Base-by-base conservation (phyloP, 1,140 invertebrate species). In the Stegodyphus dumicola region DNA sequence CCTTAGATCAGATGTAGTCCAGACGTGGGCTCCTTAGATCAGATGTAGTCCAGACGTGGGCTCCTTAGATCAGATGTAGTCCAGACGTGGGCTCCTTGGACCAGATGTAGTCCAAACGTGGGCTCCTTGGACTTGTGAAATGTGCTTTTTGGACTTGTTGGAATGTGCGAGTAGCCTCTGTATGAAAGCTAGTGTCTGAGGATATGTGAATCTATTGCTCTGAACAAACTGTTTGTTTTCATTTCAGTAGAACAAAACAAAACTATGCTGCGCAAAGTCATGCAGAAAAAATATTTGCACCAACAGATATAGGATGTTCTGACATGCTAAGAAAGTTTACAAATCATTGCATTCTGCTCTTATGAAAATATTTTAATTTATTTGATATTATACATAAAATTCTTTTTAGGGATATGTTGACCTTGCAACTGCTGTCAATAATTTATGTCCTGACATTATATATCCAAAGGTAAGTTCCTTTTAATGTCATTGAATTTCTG, bases 381-480 rank as follows among this genome's bases (percentile, higher is more conserved):
- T 5, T 66, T n/a, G 11, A 64, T 77, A 15, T 65, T 64, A 11
- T 49, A 49, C n/a, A n/a, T 49, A 33, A 54, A 56, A 56, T 13
- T 7, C 13, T 48, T 81, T 81, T 15, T n/a, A 81, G 78, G 78
- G 78, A 18, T 81, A 81, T 71, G 71, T 81, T 33, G 71, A 81
- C 48, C 70, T 81, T 56, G 78, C 67, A 9, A 81, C 78, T 60
- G 67, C 69, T 60, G 69, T 81, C 4, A 81, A 81, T 73, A 73
- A 81, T 10, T 17, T 81, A 48, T 73, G 78, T 18, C 17, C 3
- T 71, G 78, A 81, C 71, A 54, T 81, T 13, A 60, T 81, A 49
- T 17, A 66, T n/a, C 67, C 78, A 49, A 81, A 53, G n/a, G 78
- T 81, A 81, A 81, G 77, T 79, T 7, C 17, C 9, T n/a, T 13